Percentiles rank a stretch among this genome's conserved stretches.
Evolutionary conservation across 2,888 invertebrate species (phyloP).

Genomic region (Dasypogon diadema): DNA sequence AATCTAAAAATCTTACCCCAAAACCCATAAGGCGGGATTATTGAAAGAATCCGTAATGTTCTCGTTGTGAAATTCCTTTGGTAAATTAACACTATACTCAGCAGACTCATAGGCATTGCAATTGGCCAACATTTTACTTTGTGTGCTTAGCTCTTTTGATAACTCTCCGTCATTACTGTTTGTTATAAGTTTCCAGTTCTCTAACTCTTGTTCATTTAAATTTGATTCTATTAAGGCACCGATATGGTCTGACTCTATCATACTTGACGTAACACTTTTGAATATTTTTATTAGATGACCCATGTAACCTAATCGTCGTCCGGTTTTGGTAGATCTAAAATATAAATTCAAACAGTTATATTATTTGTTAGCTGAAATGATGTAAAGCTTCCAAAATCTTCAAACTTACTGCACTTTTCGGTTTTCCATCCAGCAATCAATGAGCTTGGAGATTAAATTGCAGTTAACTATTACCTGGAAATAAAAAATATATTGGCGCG

Average conservation of each 20-base stretch:
- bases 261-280: constrained; percentile 70
- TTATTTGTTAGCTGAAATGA: too few species aligned
- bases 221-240: constrained; percentile 71
- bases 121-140: constrained; percentile 65
- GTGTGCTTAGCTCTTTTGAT: constrained; percentile 62
- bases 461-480: constrained; percentile 82
- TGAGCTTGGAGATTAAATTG: constrained; percentile 81
- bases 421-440: constrained; percentile 86
- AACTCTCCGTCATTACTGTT: constrained; percentile 65
- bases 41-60: not conserved
- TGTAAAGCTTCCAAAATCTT: not conserved
- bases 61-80: constrained; percentile 61
- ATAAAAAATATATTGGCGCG: constrained; percentile 49
- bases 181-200: constrained; percentile 68
- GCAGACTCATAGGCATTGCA: constrained; percentile 66
- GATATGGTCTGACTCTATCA: constrained; percentile 70
- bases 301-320: constrained; percentile 75
- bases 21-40: not conserved
- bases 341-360: constrained; percentile 26
- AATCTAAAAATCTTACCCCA: not conserved
- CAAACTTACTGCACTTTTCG: constrained; percentile 76
- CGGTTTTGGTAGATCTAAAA: constrained; percentile 70
- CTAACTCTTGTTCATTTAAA: constrained; percentile 70
- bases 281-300: constrained; percentile 76
- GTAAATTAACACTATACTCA: constrained; percentile 60